Base-by-base conservation (phyloP, 2,888 invertebrate species). In the Netelia melanura region DNA sequence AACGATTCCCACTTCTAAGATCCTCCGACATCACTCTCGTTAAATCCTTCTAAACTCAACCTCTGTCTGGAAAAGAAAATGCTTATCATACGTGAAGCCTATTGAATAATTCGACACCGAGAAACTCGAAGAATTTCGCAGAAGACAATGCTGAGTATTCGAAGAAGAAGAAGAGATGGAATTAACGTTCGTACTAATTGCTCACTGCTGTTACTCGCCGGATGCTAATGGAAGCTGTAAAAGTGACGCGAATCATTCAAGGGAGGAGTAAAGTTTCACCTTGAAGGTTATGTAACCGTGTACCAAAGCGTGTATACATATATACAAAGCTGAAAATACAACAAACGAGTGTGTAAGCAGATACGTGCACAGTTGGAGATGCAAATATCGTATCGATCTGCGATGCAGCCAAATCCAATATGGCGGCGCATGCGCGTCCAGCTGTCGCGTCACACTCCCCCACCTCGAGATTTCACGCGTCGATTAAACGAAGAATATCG, bases 211-310 rank as follows among this genome's bases (percentile, higher is more conserved):
- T 65, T 64, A 70, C n/a, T n/a, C 61, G 83, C 54, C n/a, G 78
- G 65, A 48, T 64, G 77, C 70, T 84, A 79, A 81, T 68, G 79
- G 79, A 77, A 77, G 84, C 80, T 81, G 82, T 75, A 83, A 81
- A 84, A 77, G 61, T 78, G 82, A 78, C 81, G 85, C 85, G 83
- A 72, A 74, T 68, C 54, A 44, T 76, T 78, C 71, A 79, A 54
- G 78, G 85, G 86, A 83, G 86, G 85, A 88, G 86, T 88, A 88
- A 77, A 89, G 87, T 90, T 89, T 90, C 88, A 90, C 91, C 91
- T 91, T 91, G 91, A 91, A 88, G 78, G 86, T 91, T 91, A 91
- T 84, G 91, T 88, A 91, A 91, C 78, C 62, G n/a, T 21, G 8
- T 84, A 52, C 44, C 48, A 43, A 79, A 77, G 61, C 43, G 17